A percentile compares a stretch with the other conserved stretches of the same genome.
These are phyloP conservation scores for Tetragnatha versicolor DNA, from an alignment of 1,140 invertebrate species.

Conservation along the genomic window DNA sequence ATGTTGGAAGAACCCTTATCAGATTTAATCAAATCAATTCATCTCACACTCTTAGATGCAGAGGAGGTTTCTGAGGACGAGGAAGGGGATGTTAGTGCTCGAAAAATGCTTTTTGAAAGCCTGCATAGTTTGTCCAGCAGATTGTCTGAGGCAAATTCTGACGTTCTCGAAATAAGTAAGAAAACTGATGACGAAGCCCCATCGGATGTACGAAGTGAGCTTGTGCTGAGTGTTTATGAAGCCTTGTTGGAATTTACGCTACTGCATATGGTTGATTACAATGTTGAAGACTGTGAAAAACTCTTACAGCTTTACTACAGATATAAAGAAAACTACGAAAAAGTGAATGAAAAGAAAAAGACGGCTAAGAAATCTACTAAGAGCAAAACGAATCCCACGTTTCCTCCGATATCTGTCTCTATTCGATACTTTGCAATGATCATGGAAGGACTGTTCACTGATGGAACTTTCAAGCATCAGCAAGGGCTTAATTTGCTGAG, in stretches of 20 bases:
- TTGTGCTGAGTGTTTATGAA: slow-evolving; percentile 65
- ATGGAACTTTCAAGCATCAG: slow-evolving; percentile 32
- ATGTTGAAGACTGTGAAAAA: background rate
- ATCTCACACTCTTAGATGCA: slow-evolving; percentile 15
- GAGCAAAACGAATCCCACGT: slow-evolving; percentile 2
- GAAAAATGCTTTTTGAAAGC: slow-evolving; percentile 22
- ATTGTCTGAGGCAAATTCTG: background rate
- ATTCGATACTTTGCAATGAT: slow-evolving; percentile 22
- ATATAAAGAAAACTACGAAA: slow-evolving; percentile 3
- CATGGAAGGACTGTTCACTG: slow-evolving; percentile 18
- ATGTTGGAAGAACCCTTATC: slow-evolving; percentile 30
- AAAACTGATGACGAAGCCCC: slow-evolving; percentile 3
- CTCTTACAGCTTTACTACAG: slow-evolving; percentile 26
- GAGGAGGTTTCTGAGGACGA: slow-evolving; percentile 12
- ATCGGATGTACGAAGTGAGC: slow-evolving; percentile 56
- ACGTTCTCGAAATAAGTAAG: background rate
- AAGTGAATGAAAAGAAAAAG: slow-evolving; percentile 15
- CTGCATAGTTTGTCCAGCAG: slow-evolving; percentile 12
- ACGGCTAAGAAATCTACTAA: slow-evolving; percentile 39
- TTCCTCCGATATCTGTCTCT: background rate
- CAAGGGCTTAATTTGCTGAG: slow-evolving; percentile 34
- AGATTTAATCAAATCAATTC: slow-evolving; percentile 21
- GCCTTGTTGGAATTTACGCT: slow-evolving; percentile 64
- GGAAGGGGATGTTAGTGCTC: slow-evolving; percentile 40
- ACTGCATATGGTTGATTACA: background rate